These are phyloP conservation scores for Tenthredo distinguenda DNA, from an alignment of 2,888 invertebrate species.

Conservation along the genomic window DNA sequence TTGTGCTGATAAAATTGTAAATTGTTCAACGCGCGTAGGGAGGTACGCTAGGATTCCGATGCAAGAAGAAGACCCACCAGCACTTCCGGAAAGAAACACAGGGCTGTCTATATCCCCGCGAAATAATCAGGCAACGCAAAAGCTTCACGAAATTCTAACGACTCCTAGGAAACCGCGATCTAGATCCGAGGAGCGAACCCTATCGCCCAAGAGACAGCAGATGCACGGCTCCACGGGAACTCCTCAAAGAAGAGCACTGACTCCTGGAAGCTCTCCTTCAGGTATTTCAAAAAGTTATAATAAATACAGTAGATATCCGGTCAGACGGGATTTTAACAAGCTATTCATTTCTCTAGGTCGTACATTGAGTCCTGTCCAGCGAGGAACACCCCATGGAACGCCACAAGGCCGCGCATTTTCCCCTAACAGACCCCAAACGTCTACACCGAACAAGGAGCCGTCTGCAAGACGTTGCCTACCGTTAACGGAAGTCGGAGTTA, in stretches of 20 bases:
- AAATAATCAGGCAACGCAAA: slow-evolving; percentile 87
- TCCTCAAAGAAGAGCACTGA: slow-evolving; percentile 78
- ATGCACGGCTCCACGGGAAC: slow-evolving; percentile 79
- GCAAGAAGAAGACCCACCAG: slow-evolving; percentile 75
- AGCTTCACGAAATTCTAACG: slow-evolving; percentile 86
- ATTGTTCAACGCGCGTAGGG: slow-evolving; percentile 61
- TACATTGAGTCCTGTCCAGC: slow-evolving; percentile 61
- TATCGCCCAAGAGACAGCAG: slow-evolving; percentile 67
- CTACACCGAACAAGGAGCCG: slow-evolving; percentile 75
- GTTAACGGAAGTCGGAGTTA: slow-evolving; percentile 68
- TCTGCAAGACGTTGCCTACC: slow-evolving; percentile 75
- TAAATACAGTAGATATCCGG: neutral
- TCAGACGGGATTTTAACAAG: neutral
- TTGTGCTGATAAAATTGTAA: neutral
- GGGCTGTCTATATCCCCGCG: slow-evolving; percentile 74
- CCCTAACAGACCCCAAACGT: slow-evolving; percentile 70
- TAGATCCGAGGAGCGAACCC: slow-evolving; percentile 72
- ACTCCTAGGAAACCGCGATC: slow-evolving; percentile 84
- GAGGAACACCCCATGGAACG: slow-evolving; percentile 62
- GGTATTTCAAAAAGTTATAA: slow-evolving; percentile 60
- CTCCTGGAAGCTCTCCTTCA: slow-evolving; percentile 74
- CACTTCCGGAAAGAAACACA: slow-evolving; percentile 72
- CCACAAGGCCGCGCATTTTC: slow-evolving; percentile 68
- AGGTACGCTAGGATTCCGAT: slow-evolving; percentile 73
- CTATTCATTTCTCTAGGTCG: slow-evolving; percentile 46